Evolutionary conservation across 2,797 vertebrate species (phyloP).

Genomic region (Leucoraja ocellata): DNA sequence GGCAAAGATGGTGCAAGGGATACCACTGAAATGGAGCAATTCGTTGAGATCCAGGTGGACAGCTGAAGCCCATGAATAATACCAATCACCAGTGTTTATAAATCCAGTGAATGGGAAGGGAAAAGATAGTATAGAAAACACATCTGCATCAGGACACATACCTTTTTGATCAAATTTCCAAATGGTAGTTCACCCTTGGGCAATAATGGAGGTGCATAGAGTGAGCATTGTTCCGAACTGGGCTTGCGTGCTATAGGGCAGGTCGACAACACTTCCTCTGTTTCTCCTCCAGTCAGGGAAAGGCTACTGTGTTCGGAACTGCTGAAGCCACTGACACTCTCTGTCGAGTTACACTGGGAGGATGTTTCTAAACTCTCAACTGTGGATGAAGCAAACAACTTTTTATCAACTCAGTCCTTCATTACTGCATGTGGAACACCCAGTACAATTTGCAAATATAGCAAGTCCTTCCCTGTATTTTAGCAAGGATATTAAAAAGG

Average conservation of each 20-base stretch:
- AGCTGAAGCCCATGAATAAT: not conserved
- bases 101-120: not conserved
- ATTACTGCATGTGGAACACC: not conserved
- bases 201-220: not conserved
- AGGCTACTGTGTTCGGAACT: constrained; percentile 60
- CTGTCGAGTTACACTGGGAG: constrained; percentile 50
- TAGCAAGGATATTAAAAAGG: not conserved
- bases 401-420: not conserved
- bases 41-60: not conserved
- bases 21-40: not conserved
- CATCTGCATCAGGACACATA: not conserved
- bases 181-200: constrained; percentile 1
- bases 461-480: not conserved
- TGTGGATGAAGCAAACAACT: constrained; percentile 45
- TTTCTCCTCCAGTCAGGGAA: constrained; percentile 54
- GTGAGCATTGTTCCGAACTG: not conserved
- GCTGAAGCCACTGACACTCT: constrained; percentile 67
- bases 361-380: constrained; percentile 66
- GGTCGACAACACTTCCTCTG: constrained; percentile 51
- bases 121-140: not conserved
- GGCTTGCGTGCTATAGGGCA: constrained; percentile 46
- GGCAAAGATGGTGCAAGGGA: no score
- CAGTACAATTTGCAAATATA: not conserved
- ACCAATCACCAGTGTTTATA: not conserved
- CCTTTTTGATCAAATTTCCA: constrained; percentile 19